Evolutionary conservation across 2,888 invertebrate species (phyloP).

Genomic region (Tetragnatha montana): DNA sequence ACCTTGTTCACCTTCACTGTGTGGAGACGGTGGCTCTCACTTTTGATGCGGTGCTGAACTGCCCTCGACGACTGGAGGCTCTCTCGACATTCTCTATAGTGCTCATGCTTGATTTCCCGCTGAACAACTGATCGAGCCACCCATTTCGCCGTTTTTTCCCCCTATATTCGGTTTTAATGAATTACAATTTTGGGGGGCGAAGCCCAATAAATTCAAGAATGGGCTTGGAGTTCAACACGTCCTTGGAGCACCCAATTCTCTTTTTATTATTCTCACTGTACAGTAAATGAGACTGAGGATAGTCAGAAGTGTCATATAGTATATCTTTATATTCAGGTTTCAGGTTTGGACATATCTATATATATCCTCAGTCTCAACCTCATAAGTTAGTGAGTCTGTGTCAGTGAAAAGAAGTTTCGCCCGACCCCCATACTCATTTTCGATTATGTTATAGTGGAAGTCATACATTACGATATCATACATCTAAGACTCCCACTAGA

Average conservation of each 20-base stretch:
- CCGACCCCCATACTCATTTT: constrained; percentile 71
- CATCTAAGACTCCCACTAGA: neutral
- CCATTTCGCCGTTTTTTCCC: constrained; percentile 53
- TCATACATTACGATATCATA: constrained; percentile 72
- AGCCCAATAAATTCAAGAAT: constrained; percentile 73
- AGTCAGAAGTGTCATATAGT: constrained; percentile 74
- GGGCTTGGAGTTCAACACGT: constrained; percentile 73
- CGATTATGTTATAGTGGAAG: constrained; percentile 72
- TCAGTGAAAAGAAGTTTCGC: constrained; percentile 73
- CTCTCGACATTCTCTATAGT: constrained; percentile 34
- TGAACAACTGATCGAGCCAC: constrained; percentile 1
- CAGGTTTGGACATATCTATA: constrained; percentile 72
- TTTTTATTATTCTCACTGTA: constrained; percentile 73
- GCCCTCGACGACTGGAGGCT: neutral
- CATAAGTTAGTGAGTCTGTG: constrained; percentile 74
- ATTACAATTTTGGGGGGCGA: constrained; percentile 62
- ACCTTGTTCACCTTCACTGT: constrained; percentile 27
- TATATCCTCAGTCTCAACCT: constrained; percentile 71
- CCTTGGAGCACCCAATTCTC: constrained; percentile 74
- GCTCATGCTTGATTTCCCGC: constrained; percentile 19
- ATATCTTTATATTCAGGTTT: too few relatives aligned
- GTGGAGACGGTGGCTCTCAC: constrained; percentile 36
- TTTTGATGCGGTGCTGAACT: constrained; percentile 15
- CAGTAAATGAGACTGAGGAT: constrained; percentile 72
- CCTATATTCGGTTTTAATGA: neutral